Conservation (phyloP, 1,140 invertebrate species). For the Euwallacea similis region DNA sequence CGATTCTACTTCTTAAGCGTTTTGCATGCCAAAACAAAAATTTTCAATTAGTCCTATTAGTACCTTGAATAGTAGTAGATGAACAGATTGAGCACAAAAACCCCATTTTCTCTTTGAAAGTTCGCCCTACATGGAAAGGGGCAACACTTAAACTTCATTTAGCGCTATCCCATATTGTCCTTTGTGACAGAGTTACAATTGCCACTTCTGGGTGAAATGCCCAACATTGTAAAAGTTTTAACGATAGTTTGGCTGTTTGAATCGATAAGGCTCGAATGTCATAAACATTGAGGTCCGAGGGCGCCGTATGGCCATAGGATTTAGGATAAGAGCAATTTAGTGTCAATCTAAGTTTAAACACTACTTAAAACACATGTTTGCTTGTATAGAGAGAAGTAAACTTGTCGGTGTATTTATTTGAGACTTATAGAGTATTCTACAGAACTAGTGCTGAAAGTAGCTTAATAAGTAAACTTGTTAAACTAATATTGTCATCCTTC, state of each 20-base stretch:
- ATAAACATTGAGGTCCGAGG: neutral
- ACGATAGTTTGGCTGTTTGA: constrained; percentile 9
- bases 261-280: constrained; percentile 4
- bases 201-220: constrained; percentile 10
- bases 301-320: too few species aligned
- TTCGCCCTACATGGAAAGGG: neutral
- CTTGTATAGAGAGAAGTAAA: too few species aligned
- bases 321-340: too few species aligned
- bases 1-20: too few species aligned
- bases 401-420: too few species aligned
- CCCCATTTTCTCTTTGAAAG: constrained; percentile 7
- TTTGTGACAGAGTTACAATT: constrained; percentile 16
- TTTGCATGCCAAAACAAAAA: too few species aligned
- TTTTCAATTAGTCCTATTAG: too few species aligned
- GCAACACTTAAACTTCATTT: constrained; percentile 18
- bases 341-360: too few species aligned
- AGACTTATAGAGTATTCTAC: too few species aligned
- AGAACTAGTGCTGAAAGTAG: neutral
- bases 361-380: too few species aligned
- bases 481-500: constrained; percentile 1
- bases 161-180: constrained; percentile 9
- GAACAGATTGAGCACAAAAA: too few species aligned
- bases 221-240: constrained; percentile 12
- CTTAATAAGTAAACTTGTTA: neutral
- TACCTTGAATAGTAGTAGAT: too few species aligned